Percentiles rank a stretch among this genome's conserved stretches.
These are phyloP conservation scores for Drosophila ohnishii DNA, from an alignment of 1,140 invertebrate species.

Conservation along the genomic window DNA sequence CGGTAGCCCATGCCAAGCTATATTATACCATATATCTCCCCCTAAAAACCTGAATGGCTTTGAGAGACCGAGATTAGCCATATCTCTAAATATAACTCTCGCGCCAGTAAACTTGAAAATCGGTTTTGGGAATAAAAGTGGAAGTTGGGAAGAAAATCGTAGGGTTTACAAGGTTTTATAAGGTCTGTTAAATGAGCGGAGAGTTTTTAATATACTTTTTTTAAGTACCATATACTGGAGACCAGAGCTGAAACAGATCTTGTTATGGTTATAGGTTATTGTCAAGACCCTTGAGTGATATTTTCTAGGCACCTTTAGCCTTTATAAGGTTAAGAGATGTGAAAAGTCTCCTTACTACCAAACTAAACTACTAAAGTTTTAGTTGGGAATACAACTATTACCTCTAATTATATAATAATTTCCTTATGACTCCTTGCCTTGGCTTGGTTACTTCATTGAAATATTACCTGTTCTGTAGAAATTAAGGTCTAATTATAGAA, in stretches of 20 bases:
- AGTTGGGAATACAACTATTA: too few species aligned
- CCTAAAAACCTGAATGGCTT: constrained; percentile 19
- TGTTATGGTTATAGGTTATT: neutral
- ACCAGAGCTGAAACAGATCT: neutral
- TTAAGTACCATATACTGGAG: constrained; percentile 15
- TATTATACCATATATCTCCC: constrained; percentile 3
- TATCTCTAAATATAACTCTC: constrained; percentile 25
- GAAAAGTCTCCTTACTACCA: neutral
- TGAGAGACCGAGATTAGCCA: constrained; percentile 15
- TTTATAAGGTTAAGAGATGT: neutral
- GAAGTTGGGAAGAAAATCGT: neutral
- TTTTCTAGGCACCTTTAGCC: neutral
- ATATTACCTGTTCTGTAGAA: neutral
- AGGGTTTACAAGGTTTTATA: constrained; percentile 2
- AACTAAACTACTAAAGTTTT: too few species aligned
- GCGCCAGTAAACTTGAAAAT: neutral
- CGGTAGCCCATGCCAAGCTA: neutral
- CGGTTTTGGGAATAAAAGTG: neutral
- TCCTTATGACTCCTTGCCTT: neutral
- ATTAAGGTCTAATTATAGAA: neutral
- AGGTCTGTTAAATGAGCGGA: constrained; percentile 1
- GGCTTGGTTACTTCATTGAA: neutral
- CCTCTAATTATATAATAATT: too few species aligned
- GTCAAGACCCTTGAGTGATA: neutral
- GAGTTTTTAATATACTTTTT: neutral